Percentiles rank a stretch among this genome's conserved stretches.
Evolutionary conservation across 2,888 invertebrate species (phyloP).

Genomic region (Euzetes globulus): DNA sequence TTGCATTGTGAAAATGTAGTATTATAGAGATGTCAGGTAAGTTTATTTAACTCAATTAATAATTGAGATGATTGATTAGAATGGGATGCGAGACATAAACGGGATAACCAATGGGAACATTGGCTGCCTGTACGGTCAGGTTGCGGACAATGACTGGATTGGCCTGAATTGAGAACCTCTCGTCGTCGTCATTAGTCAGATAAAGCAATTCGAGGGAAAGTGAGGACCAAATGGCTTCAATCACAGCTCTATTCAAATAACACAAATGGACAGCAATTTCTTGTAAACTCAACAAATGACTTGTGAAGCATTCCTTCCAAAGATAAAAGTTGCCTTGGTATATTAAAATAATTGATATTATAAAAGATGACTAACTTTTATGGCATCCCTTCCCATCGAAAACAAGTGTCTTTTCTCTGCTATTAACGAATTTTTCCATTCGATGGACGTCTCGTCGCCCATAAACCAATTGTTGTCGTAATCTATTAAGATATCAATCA

Average conservation of each 20-base stretch:
- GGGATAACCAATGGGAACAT: conserved; percentile 51
- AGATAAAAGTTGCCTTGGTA: not conserved
- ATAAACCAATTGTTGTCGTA: conserved; percentile 49
- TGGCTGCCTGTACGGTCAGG: conserved; percentile 50
- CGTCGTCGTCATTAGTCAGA: conserved; percentile 53
- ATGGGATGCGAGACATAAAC: conserved; percentile 44
- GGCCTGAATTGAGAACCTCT: conserved; percentile 51
- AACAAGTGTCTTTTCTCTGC: conserved; percentile 47
- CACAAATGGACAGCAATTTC: conserved; percentile 47
- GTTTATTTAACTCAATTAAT: not conserved
- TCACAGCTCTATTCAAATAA: conserved; percentile 47
- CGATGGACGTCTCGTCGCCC: conserved; percentile 46
- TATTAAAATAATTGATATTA: not conserved
- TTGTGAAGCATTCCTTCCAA: conserved; percentile 47
- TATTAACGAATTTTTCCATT: conserved; percentile 48
- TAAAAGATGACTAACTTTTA: conserved; percentile 35
- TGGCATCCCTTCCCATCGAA: conserved; percentile 43
- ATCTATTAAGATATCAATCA: conserved; percentile 46
- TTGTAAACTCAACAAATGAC: conserved; percentile 47
- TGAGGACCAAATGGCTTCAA: conserved; percentile 51
- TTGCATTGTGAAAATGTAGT: too few relatives aligned
- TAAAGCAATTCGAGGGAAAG: conserved; percentile 50
- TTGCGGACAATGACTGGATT: conserved; percentile 49
- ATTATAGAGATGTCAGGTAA: too few relatives aligned
- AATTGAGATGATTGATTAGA: conserved; percentile 19